phyloP scores from a whole-genome alignment of 2,888 invertebrate species.

The Deroplatys truncata region DNA sequence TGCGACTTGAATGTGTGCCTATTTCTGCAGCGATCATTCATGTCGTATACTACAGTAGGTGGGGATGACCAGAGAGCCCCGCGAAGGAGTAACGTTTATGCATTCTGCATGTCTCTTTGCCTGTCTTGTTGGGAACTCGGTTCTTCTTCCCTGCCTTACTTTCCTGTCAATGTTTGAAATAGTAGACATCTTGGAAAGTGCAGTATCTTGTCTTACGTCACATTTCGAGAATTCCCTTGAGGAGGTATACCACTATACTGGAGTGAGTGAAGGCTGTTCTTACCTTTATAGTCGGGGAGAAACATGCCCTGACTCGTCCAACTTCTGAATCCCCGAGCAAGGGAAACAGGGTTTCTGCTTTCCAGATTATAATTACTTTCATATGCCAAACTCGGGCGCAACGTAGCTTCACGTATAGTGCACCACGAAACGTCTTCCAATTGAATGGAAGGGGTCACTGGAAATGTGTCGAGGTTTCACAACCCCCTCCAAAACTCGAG shows the following conservation, averaged over 20 bases:
- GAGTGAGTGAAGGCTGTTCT: background rate
- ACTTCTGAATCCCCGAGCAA: background rate
- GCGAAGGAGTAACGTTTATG: background rate
- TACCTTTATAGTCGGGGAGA: too few relatives aligned
- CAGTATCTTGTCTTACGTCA: slow-evolving; percentile 12
- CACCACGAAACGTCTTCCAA: too few relatives aligned
- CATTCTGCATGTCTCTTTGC: background rate
- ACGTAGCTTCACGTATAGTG: too few relatives aligned
- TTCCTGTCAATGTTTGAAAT: slow-evolving; percentile 16
- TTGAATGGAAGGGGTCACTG: too few relatives aligned
- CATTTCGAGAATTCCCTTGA: slow-evolving; percentile 1
- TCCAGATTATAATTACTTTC: background rate
- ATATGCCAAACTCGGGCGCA: too few relatives aligned
- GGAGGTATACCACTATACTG: background rate
- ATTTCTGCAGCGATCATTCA: too few relatives aligned
- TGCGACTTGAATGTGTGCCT: too few relatives aligned
- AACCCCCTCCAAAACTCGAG: too few relatives aligned
- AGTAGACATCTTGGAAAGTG: slow-evolving; percentile 11
- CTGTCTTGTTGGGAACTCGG: background rate
- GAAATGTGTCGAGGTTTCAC: too few relatives aligned
- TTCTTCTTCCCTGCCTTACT: background rate
- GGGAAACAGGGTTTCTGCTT: background rate
- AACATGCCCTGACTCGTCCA: background rate
- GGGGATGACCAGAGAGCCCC: background rate
- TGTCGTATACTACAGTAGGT: too few relatives aligned